Base-by-base conservation (phyloP, 2,797 vertebrate species). In the Denticeps clupeoides region DNA sequence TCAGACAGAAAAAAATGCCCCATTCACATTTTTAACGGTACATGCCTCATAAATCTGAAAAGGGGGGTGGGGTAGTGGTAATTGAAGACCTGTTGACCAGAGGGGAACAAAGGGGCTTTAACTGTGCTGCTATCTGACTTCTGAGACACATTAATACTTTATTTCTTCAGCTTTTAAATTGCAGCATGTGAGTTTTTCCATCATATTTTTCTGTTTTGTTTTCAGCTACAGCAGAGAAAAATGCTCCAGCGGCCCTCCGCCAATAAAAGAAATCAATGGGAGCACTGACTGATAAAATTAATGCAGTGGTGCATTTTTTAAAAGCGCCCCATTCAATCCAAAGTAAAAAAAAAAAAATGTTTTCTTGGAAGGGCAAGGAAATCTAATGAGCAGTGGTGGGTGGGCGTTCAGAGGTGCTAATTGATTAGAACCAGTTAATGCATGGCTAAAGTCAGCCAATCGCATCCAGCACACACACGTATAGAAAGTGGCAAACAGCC, bases 1-100 rank as follows among this genome's bases (percentile, higher is more conserved):
- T 62, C 46, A 58, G 55, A 47, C 59, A 27, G 49, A 33, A 29
- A 49, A 53, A 47, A 58, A 47, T 13, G 40, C 42, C 72, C 48
- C 13, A 35, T 59, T 25, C 49, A 55, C 49, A 62, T 70, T 67
- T 68, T 60, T 71, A 65, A 58, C 58, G 44, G 66, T 59, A 50
- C n/a, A 24, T 61, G 61, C 37, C 31, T 35, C 21, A 53, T 59
- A 57, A 68, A 71, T 72, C 62, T 57, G 72, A 71, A 61, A 48
- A 57, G 16, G 58, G 41, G 38, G 32, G 25, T 51, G 51, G 60
- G 58, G n/a, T n/a, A n/a, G n/a, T n/a, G n/a, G n/a, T 62, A 73
- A 71, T 65, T 64, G 70, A 60, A 65, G 62, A 58, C 47, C 57
- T 25, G 8, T 63, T 72, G 68, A 73, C 67, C 65, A 62, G 57